Conservation (phyloP, 2,113 vertebrate genomes). For the Carassius auratus region DNA sequence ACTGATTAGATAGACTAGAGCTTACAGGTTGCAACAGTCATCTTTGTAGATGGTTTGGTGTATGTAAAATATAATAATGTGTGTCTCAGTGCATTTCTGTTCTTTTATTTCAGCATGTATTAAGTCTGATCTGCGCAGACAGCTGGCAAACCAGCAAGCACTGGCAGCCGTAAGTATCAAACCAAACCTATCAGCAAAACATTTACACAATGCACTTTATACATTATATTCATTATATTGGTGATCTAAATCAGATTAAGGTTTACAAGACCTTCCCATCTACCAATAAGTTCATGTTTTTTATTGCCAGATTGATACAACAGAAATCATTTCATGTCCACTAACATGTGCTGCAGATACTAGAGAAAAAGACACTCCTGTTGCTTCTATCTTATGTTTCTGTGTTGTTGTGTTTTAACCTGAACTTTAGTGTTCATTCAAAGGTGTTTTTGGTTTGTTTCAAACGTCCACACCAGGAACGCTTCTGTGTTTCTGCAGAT, state of each 20-base stretch:
- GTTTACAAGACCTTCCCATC: background rate
- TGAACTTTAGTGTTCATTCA: background rate
- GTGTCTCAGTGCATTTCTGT: background rate
- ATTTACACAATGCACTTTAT: background rate
- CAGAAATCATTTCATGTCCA: background rate
- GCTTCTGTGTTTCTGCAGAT: background rate
- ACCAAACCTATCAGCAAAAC: background rate
- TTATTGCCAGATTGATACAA: background rate
- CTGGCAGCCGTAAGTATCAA: conserved; percentile 43
- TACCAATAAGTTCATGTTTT: background rate
- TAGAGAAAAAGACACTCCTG: background rate
- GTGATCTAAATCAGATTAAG: background rate
- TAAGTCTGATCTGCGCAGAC: conserved; percentile 56
- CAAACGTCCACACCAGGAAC: background rate
- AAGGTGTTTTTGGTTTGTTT: background rate
- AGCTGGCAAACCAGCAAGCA: conserved; percentile 48
- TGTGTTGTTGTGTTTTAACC: background rate
- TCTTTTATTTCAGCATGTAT: conserved; percentile 44
- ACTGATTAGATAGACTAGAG: background rate
- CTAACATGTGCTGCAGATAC: background rate
- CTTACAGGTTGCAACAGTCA: background rate
- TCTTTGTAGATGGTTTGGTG: background rate
- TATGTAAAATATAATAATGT: background rate
- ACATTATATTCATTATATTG: background rate
- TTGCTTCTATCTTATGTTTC: background rate